Percentiles rank a stretch among this genome's conserved stretches.
Evolutionary conservation across 2,797 vertebrate species (phyloP).

Genomic region (Amblyopsis hoosieri): DNA sequence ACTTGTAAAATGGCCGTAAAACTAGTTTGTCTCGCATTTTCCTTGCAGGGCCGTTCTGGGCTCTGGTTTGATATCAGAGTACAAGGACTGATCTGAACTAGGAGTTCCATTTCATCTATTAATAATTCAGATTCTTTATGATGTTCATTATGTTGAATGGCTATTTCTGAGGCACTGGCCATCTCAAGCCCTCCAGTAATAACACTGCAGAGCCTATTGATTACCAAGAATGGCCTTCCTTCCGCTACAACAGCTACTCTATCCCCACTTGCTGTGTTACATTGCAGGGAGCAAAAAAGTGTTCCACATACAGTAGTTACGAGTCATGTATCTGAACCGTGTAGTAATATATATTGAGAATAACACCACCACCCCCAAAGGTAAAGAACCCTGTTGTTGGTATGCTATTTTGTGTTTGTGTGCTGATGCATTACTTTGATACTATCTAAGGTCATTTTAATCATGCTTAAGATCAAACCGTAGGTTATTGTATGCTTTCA

Average conservation of each 20-base stretch:
- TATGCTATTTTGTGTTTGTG: neutral
- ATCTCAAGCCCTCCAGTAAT: slow-evolving; percentile 53
- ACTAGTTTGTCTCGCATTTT: slow-evolving; percentile 8
- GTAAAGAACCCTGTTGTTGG: neutral
- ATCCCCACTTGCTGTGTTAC: slow-evolving; percentile 7
- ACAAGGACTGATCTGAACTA: slow-evolving; percentile 29
- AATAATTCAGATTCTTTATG: slow-evolving; percentile 63
- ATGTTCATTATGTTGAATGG: slow-evolving; percentile 55
- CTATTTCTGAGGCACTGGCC: slow-evolving; percentile 57
- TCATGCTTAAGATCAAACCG: slow-evolving; percentile 29
- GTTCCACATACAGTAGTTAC: too few relatives aligned
- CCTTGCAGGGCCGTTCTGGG: slow-evolving; percentile 23
- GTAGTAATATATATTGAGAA: too few relatives aligned
- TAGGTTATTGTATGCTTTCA: slow-evolving; percentile 53
- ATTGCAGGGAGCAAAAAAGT: slow-evolving; percentile 17
- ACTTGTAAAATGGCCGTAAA: slow-evolving; percentile 29
- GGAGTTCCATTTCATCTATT: slow-evolving; percentile 42
- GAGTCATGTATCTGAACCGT: too few relatives aligned
- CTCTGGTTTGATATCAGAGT: slow-evolving; percentile 21
- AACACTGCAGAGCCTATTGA: slow-evolving; percentile 60
- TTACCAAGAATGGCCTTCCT: slow-evolving; percentile 43
- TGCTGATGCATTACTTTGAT: slow-evolving; percentile 1
- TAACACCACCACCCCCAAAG: too few relatives aligned
- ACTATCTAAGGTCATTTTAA: slow-evolving; percentile 32
- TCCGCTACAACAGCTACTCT: slow-evolving; percentile 29